Evolutionary conservation across 2,888 invertebrate species (phyloP).

Genomic region (Fissipunctia ypsillon): DNA sequence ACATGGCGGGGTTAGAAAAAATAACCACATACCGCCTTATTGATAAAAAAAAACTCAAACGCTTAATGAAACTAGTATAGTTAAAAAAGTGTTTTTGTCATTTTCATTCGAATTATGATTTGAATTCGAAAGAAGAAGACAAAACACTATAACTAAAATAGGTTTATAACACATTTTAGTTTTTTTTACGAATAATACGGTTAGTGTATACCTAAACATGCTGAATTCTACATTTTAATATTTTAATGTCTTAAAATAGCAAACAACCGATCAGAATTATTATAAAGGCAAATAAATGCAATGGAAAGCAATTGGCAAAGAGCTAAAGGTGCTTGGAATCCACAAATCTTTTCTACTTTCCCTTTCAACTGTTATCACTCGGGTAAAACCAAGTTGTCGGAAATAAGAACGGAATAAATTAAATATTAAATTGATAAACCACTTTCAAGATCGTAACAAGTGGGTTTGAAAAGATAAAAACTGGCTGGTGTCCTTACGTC

Average conservation of each 20-base stretch:
- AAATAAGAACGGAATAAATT: neutral
- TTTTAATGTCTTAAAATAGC: neutral
- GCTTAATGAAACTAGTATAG: too few relatives aligned
- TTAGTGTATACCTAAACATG: neutral
- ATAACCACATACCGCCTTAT: too few relatives aligned
- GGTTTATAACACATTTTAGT: too few relatives aligned
- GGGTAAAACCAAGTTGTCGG: conserved; percentile 12
- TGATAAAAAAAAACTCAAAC: too few relatives aligned
- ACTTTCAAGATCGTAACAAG: neutral
- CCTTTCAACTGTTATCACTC: conserved; percentile 11
- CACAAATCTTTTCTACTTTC: conserved; percentile 21
- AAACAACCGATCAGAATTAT: neutral
- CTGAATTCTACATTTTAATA: neutral
- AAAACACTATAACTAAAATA: too few relatives aligned
- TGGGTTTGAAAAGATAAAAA: too few relatives aligned
- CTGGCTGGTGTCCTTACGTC: too few relatives aligned
- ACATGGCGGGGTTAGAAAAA: neutral
- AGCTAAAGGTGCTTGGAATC: conserved; percentile 3
- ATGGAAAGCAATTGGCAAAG: conserved; percentile 29
- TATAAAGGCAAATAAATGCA: conserved; percentile 26
- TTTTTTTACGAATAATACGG: too few relatives aligned
- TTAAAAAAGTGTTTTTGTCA: too few relatives aligned
- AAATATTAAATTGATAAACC: neutral
- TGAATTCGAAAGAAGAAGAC: too few relatives aligned
- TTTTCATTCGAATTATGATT: too few relatives aligned